Percentiles rank a stretch among this genome's conserved stretches.
Evolutionary conservation across 2,888 invertebrate species (phyloP).

Genomic region (Pristionchus maxplancki): DNA sequence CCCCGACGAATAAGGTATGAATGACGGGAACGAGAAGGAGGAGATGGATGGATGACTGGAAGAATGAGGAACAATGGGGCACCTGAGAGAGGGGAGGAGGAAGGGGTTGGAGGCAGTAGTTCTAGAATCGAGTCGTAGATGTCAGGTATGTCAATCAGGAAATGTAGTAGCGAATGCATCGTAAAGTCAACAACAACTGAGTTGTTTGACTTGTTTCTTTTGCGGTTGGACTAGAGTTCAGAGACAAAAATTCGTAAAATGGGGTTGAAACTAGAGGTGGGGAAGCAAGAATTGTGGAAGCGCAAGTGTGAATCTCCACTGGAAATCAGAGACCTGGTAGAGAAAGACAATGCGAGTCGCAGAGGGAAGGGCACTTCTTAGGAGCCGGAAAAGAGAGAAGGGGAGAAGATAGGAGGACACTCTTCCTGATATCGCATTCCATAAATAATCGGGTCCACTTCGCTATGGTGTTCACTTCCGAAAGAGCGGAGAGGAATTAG

Average conservation of each 20-base stretch:
- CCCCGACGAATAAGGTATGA: conserved; percentile 34
- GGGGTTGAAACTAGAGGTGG: neutral
- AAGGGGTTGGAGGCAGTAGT: neutral
- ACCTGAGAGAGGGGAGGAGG: neutral
- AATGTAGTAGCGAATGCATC: no score
- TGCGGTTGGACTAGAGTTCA: no score
- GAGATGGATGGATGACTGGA: conserved; percentile 12
- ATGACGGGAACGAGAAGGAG: neutral
- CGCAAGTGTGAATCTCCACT: no score
- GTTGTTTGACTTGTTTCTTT: no score
- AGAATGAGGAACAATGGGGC: conserved; percentile 24
- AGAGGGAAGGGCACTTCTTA: neutral
- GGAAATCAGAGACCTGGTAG: conserved; percentile 35
- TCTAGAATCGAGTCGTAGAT: no score
- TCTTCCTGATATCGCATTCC: conserved; percentile 30
- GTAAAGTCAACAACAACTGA: no score
- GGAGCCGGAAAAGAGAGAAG: neutral
- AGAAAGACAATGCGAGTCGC: neutral
- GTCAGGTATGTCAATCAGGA: no score
- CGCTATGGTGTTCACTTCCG: conserved; percentile 1
- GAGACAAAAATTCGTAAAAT: neutral
- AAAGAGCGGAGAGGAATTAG: neutral
- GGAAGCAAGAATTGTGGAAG: neutral
- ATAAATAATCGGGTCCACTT: conserved; percentile 38
- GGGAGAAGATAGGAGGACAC: neutral